Evolutionary conservation across 2,888 invertebrate genomes (phyloP).

Genomic region (Monopis laevigella): DNA sequence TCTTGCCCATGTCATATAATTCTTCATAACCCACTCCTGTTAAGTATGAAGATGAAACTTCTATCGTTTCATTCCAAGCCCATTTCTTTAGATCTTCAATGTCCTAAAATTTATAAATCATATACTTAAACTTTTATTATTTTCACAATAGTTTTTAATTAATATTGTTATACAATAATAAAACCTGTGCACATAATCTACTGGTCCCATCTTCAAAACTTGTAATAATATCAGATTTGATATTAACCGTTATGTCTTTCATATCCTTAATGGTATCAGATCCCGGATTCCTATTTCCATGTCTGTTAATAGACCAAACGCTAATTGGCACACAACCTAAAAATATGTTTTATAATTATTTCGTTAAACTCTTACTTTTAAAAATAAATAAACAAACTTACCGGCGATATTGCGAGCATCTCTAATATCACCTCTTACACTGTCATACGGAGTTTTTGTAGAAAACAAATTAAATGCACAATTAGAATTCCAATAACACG

Average conservation of each 20-base stretch:
- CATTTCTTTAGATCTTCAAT: conserved; percentile 71
- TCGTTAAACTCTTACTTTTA: neutral
- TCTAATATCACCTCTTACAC: conserved; percentile 43
- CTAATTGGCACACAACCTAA: conserved; percentile 75
- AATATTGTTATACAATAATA: neutral
- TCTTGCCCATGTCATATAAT: conserved; percentile 65
- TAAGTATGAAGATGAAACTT: conserved; percentile 62
- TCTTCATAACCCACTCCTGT: conserved; percentile 72
- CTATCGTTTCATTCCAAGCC: conserved; percentile 72
- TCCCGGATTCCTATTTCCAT: conserved; percentile 75
- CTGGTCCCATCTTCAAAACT: conserved; percentile 65
- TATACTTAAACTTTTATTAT: neutral
- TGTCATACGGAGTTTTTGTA: conserved; percentile 46
- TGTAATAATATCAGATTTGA: conserved; percentile 69
- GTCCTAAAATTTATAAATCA: conserved; percentile 58
- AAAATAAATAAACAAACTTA: conserved; percentile 28
- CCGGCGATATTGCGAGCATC: conserved; percentile 32
- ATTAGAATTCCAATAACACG: conserved; percentile 40
- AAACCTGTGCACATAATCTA: conserved; percentile 43
- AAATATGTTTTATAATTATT: conserved; percentile 17
- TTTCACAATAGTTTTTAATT: neutral
- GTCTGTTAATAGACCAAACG: conserved; percentile 75
- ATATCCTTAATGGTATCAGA: conserved; percentile 59
- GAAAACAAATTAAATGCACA: conserved; percentile 36
- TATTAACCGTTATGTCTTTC: conserved; percentile 48